Evolutionary conservation across 2,113 vertebrate species (phyloP).

Genomic region (Elephas maximus): DNA sequence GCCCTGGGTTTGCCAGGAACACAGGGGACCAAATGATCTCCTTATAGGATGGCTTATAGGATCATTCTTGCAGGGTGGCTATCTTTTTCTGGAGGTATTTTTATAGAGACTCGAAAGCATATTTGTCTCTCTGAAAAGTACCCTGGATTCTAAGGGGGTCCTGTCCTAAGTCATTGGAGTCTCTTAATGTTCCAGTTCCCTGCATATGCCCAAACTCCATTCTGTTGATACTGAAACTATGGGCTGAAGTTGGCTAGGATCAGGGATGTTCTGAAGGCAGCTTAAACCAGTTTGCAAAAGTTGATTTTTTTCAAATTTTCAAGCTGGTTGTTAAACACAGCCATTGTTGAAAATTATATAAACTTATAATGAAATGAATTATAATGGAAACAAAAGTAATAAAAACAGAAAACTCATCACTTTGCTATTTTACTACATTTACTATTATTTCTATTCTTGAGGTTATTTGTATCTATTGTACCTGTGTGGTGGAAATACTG

Average conservation of each 20-base stretch:
- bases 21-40: neutral
- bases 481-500: neutral
- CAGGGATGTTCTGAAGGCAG: neutral
- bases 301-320: neutral
- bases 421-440: slow-evolving; percentile 25
- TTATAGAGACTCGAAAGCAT: neutral
- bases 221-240: neutral
- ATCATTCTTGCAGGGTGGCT: neutral
- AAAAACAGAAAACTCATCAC: neutral
- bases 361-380: slow-evolving; percentile 27
- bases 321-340: neutral
- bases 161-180: neutral
- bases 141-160: slow-evolving; percentile 12
- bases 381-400: neutral
- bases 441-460: neutral
- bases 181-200: neutral
- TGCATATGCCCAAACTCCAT: neutral
- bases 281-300: neutral
- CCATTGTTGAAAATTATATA: neutral
- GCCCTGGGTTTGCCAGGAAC: neutral
- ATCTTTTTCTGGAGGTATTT: slow-evolving; percentile 23
- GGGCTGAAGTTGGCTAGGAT: neutral
- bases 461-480: neutral
- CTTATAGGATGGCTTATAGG: neutral
- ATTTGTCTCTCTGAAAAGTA: neutral